phyloP scores from a whole-genome alignment of 2,113 vertebrate genomes.

The Terrapene triunguis region DNA sequence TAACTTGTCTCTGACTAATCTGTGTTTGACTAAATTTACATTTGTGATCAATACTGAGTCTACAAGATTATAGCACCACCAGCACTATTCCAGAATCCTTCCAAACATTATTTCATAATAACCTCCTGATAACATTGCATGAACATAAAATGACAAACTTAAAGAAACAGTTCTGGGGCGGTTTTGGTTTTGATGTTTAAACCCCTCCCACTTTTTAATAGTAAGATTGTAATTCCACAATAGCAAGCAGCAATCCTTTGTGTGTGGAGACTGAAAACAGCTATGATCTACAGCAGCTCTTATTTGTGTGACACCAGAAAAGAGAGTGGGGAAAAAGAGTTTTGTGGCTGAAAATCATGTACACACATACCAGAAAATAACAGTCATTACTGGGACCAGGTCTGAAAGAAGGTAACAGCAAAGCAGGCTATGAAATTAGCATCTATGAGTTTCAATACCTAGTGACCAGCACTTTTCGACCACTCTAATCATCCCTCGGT shows the following conservation, averaged over 20 bases:
- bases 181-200: background rate
- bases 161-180: background rate
- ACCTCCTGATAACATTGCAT: background rate
- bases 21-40: background rate
- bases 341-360: background rate
- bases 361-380: background rate
- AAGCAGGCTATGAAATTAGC: background rate
- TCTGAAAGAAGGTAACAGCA: background rate
- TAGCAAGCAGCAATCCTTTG: background rate
- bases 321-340: background rate
- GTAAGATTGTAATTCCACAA: background rate
- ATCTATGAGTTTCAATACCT: background rate
- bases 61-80: background rate
- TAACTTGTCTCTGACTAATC: background rate
- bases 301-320: background rate
- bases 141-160: background rate
- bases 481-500: fast-evolving
- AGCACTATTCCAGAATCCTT: constrained; percentile 26
- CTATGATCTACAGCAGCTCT: background rate
- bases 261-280: background rate
- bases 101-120: fast-evolving
- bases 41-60: background rate
- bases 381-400: background rate
- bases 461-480: background rate
- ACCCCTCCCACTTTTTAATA: background rate